Evolutionary conservation across 23 tunicate species (phyloP), one percentile per base, ranked within the genome.

Genomic region (Ascidia mentula): DNA sequence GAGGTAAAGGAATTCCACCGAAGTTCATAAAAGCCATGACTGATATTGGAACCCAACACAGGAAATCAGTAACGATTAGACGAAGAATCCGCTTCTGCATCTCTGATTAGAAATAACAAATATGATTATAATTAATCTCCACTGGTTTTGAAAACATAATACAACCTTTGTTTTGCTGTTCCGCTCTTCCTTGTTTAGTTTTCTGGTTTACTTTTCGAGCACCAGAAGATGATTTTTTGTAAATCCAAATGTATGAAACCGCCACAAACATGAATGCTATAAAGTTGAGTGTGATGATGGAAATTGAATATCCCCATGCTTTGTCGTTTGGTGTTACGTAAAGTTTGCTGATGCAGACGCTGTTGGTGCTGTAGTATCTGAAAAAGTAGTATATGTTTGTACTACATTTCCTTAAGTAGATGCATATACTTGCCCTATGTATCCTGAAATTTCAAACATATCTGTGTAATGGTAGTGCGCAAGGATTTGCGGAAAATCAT

Each of bases 361-460:
- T 74, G 59, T 74, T 74, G 34, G 37, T 39, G 78, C 78, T 74
- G 78, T 74, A 74, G 53, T 74, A 74, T 37, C 78, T 74, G 37
- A 2, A 36, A 36, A 37, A 37, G 37, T 30, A 1, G 31, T 33
- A 2, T 22, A 34, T 30, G 8, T 3, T 70, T 32, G 8, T 32
- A 34, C 22, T 9, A 5, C 7, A 53, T 53, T 53, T 3, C 13
- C 22, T 53, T 5, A 53, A 53, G n/a, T n/a, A n/a, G n/a, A n/a
- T n/a, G n/a, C n/a, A n/a, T n/a, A n/a, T n/a, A n/a, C 65, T 20
- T 70, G 32, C 74, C 74, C 74, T 4, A 70, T 30, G 32, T 70
- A 70, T 20, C 74, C 38, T 3, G 65, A 3, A 53, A 53, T 53
- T 3, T 53, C 65, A 53, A 53, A 53, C 65, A 53, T 6, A 20